phyloP scores from a whole-genome alignment of 2,113 vertebrate species.

The Lagenorhynchus albirostris region DNA sequence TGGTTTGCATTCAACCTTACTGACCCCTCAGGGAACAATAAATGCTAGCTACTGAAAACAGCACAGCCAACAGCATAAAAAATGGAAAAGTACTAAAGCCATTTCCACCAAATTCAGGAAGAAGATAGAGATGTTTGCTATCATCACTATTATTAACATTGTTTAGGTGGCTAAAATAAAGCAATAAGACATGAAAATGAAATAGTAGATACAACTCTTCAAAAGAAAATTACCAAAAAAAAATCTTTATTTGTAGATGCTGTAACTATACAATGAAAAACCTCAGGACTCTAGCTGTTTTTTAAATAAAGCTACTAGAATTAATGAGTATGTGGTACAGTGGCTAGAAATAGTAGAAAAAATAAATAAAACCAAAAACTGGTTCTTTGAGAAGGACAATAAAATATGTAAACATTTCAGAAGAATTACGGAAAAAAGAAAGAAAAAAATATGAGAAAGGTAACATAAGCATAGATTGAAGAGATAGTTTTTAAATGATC shows the following conservation, averaged over 20 bases:
- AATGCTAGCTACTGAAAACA: not conserved
- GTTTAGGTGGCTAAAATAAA: conserved; percentile 30
- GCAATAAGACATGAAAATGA: conserved; percentile 46
- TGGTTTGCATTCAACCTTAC: not conserved
- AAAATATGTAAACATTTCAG: not conserved
- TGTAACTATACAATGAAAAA: not conserved
- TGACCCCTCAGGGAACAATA: not conserved
- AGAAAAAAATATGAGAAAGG: not conserved
- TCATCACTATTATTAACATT: not conserved
- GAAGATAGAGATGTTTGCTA: not conserved
- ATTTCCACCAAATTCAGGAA: not conserved
- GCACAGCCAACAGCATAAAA: not conserved
- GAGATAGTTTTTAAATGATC: not conserved
- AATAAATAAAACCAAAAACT: not conserved
- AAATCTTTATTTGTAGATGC: not conserved
- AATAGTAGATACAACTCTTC: not conserved
- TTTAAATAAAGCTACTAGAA: not conserved
- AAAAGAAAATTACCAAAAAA: not conserved
- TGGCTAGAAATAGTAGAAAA: not conserved
- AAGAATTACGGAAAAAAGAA: not conserved
- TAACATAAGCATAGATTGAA: not conserved
- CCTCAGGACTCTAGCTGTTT: not conserved
- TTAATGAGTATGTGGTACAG: not conserved
- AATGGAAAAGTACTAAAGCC: not conserved
- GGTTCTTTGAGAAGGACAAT: not conserved